Conservation (phyloP, 92 coral and sea anemone species). For the Desmophyllum pertusum region DNA sequence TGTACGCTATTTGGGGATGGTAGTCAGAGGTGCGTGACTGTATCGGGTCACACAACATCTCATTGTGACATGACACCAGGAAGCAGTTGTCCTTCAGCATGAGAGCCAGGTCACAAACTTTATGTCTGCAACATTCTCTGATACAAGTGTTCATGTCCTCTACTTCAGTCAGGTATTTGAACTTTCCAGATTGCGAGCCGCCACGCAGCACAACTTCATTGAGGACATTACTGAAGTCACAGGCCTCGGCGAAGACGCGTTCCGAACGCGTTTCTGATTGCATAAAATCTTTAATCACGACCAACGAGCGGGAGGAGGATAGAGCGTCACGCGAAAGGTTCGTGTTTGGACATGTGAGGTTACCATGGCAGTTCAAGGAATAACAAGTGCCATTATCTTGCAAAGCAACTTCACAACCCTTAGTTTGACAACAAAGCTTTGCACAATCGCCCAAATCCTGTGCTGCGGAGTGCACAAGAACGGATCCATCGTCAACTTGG, state of each 20-base stretch:
- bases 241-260: not conserved
- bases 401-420: slow-evolving; percentile 68
- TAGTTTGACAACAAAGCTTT: slow-evolving; percentile 59
- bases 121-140: slow-evolving; percentile 71
- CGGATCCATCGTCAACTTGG: slow-evolving; percentile 1
- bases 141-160: slow-evolving; percentile 71
- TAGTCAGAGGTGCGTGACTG: slow-evolving; percentile 60
- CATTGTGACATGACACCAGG: slow-evolving; percentile 75
- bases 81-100: slow-evolving; percentile 81
- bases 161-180: slow-evolving; percentile 60
- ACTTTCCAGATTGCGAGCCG: slow-evolving; percentile 86
- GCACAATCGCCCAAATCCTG: slow-evolving; percentile 53
- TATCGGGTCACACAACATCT: slow-evolving; percentile 61
- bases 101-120: slow-evolving; percentile 88
- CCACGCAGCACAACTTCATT: slow-evolving; percentile 73
- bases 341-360: slow-evolving; percentile 8
- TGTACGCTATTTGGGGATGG: slow-evolving; percentile 69
- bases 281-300: slow-evolving; percentile 17
- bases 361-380: slow-evolving; percentile 32
- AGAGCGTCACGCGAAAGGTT: not conserved
- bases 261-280: not conserved
- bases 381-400: slow-evolving; percentile 23
- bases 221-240: slow-evolving; percentile 62
- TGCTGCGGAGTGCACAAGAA: slow-evolving; percentile 15
- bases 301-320: not conserved